phyloP scores from a whole-genome alignment of 2,797 vertebrate species.

The Lophius americanus region DNA sequence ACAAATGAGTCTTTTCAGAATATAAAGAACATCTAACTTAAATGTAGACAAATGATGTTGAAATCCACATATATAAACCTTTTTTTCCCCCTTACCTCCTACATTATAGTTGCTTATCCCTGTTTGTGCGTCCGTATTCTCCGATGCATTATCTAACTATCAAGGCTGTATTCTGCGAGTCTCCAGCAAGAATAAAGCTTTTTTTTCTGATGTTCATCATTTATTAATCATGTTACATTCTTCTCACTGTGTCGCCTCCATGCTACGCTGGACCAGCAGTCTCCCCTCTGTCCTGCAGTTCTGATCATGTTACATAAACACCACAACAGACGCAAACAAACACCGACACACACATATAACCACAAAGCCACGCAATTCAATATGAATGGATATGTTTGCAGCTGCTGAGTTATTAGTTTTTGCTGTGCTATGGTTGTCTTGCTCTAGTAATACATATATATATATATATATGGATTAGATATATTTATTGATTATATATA shows the following conservation, averaged over 20 bases:
- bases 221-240: conserved; percentile 58
- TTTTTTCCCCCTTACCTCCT: background rate
- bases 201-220: conserved; percentile 39
- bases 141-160: conserved; percentile 2
- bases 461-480: too few relatives aligned
- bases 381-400: conserved; percentile 6
- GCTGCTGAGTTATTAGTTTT: conserved; percentile 20
- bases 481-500: too few relatives aligned
- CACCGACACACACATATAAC: too few relatives aligned
- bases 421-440: background rate
- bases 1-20: background rate
- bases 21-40: background rate
- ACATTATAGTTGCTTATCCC: background rate
- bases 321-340: background rate
- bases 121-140: conserved; percentile 2
- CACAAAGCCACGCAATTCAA: too few relatives aligned
- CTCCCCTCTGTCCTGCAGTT: conserved; percentile 20
- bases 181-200: background rate
- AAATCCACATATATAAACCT: background rate
- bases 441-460: too few relatives aligned
- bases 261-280: conserved; percentile 14
- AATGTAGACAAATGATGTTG: background rate
- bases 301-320: conserved; percentile 53
- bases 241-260: conserved; percentile 38
- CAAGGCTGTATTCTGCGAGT: conserved; percentile 14